Conservation (phyloP, 2,888 invertebrate species). For the Papilio gigon region DNA sequence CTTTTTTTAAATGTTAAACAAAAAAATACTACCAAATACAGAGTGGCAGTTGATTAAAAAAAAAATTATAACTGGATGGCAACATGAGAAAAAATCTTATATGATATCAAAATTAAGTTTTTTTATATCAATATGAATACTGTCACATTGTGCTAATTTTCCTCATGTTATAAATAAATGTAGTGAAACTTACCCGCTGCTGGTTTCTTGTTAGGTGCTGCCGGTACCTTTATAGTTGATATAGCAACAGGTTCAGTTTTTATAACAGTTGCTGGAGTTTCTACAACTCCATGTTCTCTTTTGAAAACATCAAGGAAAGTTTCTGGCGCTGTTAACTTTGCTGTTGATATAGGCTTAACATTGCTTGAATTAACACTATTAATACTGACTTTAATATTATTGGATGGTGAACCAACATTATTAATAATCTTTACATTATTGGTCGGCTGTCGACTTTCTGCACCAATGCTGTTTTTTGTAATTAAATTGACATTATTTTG, state of each 20-base stretch:
- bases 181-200: constrained; percentile 55
- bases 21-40: no score
- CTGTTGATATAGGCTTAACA: constrained; percentile 51
- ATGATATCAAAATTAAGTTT: no score
- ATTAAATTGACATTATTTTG: constrained; percentile 57
- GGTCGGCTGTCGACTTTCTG: constrained; percentile 57
- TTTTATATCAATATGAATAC: no score
- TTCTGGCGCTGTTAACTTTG: constrained; percentile 58
- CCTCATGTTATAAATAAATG: background rate
- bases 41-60: no score
- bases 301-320: constrained; percentile 79
- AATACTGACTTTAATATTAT: constrained; percentile 68
- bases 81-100: no score
- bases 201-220: constrained; percentile 62
- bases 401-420: constrained; percentile 49
- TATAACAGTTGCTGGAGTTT: constrained; percentile 43
- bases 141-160: no score
- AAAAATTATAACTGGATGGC: no score
- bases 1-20: no score
- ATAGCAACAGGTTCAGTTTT: constrained; percentile 59
- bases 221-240: constrained; percentile 55
- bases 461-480: constrained; percentile 53
- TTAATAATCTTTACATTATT: constrained; percentile 61
- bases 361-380: constrained; percentile 65
- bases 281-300: constrained; percentile 68